Evolutionary conservation across 2,888 invertebrate genomes (phyloP), one percentile per base, ranked within the genome.

Genomic region (Pseudeuparius sepicola): DNA sequence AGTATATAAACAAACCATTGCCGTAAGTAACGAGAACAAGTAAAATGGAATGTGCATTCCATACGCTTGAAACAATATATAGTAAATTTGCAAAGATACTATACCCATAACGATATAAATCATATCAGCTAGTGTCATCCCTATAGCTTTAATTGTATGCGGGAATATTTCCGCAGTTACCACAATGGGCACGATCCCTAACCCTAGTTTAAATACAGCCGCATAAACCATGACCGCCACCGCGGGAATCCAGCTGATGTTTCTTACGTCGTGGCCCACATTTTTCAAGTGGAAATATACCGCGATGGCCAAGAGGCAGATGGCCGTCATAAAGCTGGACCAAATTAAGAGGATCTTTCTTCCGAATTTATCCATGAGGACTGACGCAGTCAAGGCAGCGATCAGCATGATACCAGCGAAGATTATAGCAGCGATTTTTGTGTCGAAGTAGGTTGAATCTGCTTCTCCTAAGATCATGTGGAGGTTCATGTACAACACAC

Each of bases 401-500:
- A 54, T 10, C 2, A 62, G 42, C 60, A 62, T 61, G 10, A 58
- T 42, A 3, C 44, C 46, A 1, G 60, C 51, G 41, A 60, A 61
- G 7, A 61, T 43, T 16, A 62, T 61, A 5, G 59, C 59, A 4
- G 59, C 52, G 2, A 48, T 46, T 14, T 52, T 49, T 1, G 56
- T 45, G 2, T 53, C 45, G n/a, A 52, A 40, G 24, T 60, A 51
- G 17, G 55, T 54, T 1, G 57, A 54, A 4, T 54, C 56, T 0
- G 59, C 60, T 30, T 55, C 52, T 14, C 44, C 46, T 11, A 62
- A 37, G 36, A 62, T 61, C 11, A 49, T 46, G 40, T 61, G 61
- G 31, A 62, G 45, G 30, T 62, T 62, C 61, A 62, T 61, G 15
- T 61, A 33, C 36, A 62, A 58, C 3, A 61, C 61, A 26, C 55